Evolutionary conservation across 2,888 invertebrate genomes (phyloP).

Genomic region (Caenorhabditis panamensis): DNA sequence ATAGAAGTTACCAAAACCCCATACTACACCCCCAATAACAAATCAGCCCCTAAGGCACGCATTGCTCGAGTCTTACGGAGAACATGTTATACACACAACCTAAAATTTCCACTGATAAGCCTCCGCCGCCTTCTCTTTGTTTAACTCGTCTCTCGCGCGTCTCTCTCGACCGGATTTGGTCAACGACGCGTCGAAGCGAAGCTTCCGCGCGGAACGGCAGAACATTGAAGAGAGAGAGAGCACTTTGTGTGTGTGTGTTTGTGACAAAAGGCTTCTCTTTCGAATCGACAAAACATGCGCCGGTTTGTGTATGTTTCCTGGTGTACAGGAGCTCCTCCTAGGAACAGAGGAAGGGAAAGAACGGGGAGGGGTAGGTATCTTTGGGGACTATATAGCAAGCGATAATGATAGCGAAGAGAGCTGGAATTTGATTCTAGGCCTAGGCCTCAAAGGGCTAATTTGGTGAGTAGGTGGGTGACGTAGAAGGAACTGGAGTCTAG

Average conservation of each 20-base stretch:
- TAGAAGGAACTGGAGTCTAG: too few relatives aligned
- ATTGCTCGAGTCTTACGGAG: too few relatives aligned
- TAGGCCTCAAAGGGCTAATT: too few relatives aligned
- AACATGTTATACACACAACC: too few relatives aligned
- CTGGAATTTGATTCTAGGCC: too few relatives aligned
- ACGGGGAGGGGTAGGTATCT: too few relatives aligned
- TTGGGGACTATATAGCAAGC: too few relatives aligned
- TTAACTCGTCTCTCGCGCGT: slow-evolving; percentile 1
- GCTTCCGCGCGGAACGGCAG: slow-evolving; percentile 11
- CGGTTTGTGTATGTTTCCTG: slow-evolving; percentile 16
- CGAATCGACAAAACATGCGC: slow-evolving; percentile 14
- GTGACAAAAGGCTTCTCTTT: neutral
- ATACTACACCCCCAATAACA: too few relatives aligned
- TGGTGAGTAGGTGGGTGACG: too few relatives aligned
- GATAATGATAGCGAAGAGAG: too few relatives aligned
- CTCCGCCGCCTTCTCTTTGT: slow-evolving; percentile 3
- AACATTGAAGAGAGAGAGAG: slow-evolving; percentile 7
- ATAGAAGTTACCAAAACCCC: too few relatives aligned
- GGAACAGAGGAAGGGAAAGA: neutral
- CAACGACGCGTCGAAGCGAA: neutral
- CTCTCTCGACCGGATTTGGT: slow-evolving; percentile 22
- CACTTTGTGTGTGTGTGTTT: slow-evolving; percentile 8
- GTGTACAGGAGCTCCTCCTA: neutral
- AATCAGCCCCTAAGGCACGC: too few relatives aligned
- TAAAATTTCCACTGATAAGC: slow-evolving; percentile 26